A percentile compares a stretch with the other conserved stretches of the same genome.
Conservation (phyloP, 1,140 invertebrate genomes). For the Stegodyphus mimosarum region DNA sequence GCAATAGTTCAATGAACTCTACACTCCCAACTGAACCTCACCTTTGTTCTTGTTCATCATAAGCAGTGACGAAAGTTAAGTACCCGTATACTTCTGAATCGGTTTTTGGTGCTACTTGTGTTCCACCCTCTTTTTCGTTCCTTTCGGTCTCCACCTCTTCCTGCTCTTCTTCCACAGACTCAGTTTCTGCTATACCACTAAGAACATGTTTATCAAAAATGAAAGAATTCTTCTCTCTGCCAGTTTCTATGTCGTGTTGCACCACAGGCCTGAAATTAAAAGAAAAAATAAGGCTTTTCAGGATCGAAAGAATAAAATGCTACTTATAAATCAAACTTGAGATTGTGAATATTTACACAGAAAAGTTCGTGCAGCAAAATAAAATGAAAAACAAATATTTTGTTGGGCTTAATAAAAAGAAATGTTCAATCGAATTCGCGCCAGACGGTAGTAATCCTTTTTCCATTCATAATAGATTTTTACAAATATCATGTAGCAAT, state of each 20-base stretch:
- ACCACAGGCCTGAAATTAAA: not conserved
- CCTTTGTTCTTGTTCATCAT: conserved; percentile 39
- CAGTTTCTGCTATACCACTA: conserved; percentile 37
- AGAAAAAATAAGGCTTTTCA: not conserved
- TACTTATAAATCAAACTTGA: no score
- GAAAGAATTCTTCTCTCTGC: not conserved
- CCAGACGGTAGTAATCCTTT: no score
- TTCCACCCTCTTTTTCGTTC: not conserved
- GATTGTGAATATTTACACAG: no score
- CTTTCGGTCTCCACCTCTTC: not conserved
- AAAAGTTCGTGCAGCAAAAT: no score
- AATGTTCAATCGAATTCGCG: no score
- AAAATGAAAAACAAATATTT: no score
- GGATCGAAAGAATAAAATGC: no score
- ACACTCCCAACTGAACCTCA: not conserved
- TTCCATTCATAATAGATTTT: no score
- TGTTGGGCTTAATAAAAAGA: no score
- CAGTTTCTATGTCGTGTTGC: no score
- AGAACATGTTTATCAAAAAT: conserved; percentile 26
- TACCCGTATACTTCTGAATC: conserved; percentile 30
- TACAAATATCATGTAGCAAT: no score
- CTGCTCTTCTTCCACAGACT: not conserved
- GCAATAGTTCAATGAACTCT: no score
- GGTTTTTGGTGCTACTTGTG: not conserved
- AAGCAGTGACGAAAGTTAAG: conserved; percentile 27